Percentiles rank a stretch among this genome's conserved stretches.
phyloP scores from a whole-genome alignment of 2,113 vertebrate species.

The Pithys albifrons region DNA sequence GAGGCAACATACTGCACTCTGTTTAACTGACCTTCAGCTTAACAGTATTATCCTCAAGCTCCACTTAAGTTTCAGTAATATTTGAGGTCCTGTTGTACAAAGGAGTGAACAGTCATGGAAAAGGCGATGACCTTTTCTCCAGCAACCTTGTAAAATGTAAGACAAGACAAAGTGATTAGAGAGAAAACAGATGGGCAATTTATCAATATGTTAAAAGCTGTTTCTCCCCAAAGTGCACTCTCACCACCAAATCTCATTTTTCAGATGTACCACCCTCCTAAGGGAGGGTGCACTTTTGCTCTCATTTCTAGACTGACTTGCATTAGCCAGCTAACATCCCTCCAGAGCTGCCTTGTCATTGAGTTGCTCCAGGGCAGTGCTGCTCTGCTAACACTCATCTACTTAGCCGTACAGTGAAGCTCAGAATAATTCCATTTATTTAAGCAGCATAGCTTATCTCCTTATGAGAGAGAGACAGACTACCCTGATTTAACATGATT shows the following conservation, averaged over 20 bases:
- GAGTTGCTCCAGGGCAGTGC: neutral
- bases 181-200: neutral
- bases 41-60: neutral
- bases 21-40: neutral
- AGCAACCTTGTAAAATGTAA: neutral
- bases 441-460: neutral
- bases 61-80: neutral
- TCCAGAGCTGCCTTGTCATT: neutral
- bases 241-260: neutral
- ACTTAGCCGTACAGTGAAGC: neutral
- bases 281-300: accelerated
- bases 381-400: neutral
- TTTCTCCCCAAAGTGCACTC: neutral
- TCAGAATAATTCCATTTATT: neutral
- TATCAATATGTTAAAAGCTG: neutral
- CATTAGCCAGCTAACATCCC: neutral
- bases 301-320: neutral
- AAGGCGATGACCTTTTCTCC: neutral
- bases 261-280: neutral
- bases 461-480: neutral
- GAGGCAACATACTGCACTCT: neutral
- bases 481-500: neutral
- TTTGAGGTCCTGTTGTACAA: accelerated
- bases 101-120: neutral
- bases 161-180: neutral